Evolutionary conservation across 2,113 vertebrate species (phyloP).

Genomic region (Cygnus atratus): DNA sequence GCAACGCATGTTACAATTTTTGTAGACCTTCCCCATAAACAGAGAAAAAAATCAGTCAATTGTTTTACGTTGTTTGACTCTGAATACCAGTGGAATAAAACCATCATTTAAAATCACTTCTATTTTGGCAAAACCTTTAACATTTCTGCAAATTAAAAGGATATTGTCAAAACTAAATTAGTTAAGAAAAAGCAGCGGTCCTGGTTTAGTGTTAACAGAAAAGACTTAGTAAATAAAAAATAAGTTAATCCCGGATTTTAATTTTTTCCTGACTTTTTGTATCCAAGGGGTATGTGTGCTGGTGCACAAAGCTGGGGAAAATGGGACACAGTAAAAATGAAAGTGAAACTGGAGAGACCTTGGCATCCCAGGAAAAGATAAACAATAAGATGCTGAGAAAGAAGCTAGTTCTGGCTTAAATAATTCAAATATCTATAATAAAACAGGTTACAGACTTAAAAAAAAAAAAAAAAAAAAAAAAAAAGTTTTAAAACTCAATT

Average conservation of each 20-base stretch:
- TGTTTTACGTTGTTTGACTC: not conserved
- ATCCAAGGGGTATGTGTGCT: not conserved
- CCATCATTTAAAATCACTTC: not conserved
- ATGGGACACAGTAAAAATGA: not conserved
- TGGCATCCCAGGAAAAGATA: not conserved
- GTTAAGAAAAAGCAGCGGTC: not conserved
- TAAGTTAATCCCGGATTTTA: not conserved
- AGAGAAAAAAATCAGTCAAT: not conserved
- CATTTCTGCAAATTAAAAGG: not conserved
- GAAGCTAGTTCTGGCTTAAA: not conserved
- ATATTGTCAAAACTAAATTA: not conserved
- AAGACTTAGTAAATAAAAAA: not conserved
- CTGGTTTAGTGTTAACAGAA: not conserved
- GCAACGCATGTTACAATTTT: not conserved
- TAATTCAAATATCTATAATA: not conserved
- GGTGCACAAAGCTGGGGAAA: not conserved
- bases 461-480: not conserved
- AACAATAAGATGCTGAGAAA: not conserved
- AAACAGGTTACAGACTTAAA: not conserved
- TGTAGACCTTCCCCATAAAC: not conserved
- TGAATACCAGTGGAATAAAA: not conserved
- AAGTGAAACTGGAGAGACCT: conserved; percentile 25
- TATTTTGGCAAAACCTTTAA: not conserved
- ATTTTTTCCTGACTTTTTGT: not conserved
- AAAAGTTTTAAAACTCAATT: not conserved